Evolutionary conservation across 2,797 vertebrate genomes (phyloP).

Genomic region (Diglossa cyanea): DNA sequence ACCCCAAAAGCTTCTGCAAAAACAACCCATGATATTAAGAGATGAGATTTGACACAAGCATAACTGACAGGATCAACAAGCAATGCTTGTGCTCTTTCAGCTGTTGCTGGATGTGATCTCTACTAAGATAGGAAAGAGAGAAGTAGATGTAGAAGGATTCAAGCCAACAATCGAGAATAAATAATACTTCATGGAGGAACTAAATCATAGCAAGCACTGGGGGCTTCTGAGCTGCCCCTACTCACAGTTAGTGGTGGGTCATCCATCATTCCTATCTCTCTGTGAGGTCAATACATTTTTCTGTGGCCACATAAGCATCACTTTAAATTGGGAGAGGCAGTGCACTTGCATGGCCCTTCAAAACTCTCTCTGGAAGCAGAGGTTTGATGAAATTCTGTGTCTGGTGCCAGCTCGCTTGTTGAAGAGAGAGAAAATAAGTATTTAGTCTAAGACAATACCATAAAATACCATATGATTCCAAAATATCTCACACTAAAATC

Average conservation of each 20-base stretch:
- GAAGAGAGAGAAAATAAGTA: background rate
- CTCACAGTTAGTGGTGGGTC: background rate
- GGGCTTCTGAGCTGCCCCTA: background rate
- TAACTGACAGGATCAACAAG: background rate
- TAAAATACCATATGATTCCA: background rate
- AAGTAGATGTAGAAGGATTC: background rate
- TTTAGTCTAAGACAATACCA: background rate
- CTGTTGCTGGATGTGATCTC: background rate
- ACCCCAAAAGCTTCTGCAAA: background rate
- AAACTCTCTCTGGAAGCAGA: background rate
- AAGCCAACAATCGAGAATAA: background rate
- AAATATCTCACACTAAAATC: background rate
- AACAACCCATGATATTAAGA: background rate
- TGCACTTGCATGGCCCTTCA: background rate
- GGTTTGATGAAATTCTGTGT: background rate
- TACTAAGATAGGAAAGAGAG: background rate
- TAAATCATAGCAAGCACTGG: background rate
- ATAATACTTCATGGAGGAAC: background rate
- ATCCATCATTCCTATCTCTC: background rate
- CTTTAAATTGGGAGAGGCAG: background rate
- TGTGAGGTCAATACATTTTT: background rate
- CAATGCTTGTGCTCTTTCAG: background rate
- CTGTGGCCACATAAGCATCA: background rate
- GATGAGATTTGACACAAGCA: background rate
- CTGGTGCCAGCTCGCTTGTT: accelerated